Percentiles rank a stretch among this genome's conserved stretches.
Conservation (phyloP, 2,113 vertebrate species). For the Oryzias curvinotus region DNA sequence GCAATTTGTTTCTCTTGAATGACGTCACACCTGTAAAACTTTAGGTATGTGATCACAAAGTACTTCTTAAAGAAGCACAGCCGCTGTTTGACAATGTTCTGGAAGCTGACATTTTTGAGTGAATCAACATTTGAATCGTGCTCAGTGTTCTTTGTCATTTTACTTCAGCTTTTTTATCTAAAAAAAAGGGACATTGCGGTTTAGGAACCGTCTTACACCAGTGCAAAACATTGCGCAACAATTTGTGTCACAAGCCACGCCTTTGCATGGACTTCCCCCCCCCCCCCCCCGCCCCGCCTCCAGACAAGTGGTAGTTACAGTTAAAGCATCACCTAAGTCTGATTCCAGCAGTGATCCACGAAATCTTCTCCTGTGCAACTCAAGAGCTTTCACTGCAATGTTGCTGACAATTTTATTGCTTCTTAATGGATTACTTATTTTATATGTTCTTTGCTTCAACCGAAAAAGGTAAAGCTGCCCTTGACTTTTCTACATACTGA, state of each 20-base stretch:
- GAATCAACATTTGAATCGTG: not conserved
- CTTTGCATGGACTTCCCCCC: constrained; percentile 50
- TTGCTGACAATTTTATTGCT: constrained; percentile 55
- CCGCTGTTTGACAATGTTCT: not conserved
- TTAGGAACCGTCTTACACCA: not conserved
- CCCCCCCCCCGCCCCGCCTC: too few species aligned
- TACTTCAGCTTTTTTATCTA: not conserved
- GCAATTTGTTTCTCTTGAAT: not conserved
- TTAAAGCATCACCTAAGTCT: constrained; percentile 21
- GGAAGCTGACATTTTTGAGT: not conserved
- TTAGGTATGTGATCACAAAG: not conserved
- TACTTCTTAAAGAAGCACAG: not conserved
- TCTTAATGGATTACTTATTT: constrained; percentile 45
- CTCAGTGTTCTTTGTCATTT: not conserved
- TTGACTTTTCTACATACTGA: not conserved
- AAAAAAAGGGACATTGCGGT: not conserved
- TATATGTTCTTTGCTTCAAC: constrained; percentile 41
- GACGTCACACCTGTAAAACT: constrained; percentile 26
- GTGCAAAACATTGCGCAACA: constrained; percentile 36
- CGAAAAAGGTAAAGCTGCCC: constrained; percentile 66
- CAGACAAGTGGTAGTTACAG: constrained; percentile 5
- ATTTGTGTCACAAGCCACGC: constrained; percentile 48
- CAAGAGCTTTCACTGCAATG: constrained; percentile 47
- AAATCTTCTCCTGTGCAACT: constrained; percentile 6
- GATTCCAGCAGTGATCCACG: constrained; percentile 9